These are phyloP conservation scores for Progne subis DNA, from an alignment of 2,113 vertebrate species.

Conservation along the genomic window DNA sequence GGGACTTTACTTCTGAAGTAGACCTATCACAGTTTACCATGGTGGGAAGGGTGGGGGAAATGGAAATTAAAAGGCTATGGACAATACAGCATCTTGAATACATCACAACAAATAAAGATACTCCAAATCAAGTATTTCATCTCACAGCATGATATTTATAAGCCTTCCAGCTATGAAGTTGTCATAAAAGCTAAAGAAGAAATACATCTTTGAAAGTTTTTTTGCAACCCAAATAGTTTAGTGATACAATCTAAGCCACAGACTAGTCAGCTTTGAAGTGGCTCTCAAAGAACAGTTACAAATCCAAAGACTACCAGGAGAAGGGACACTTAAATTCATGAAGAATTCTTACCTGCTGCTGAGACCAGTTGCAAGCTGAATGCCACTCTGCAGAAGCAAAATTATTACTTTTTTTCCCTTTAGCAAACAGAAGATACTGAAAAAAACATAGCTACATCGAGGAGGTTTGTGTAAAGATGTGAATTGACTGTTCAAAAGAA, in stretches of 20 bases:
- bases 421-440: background rate
- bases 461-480: background rate
- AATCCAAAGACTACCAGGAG: background rate
- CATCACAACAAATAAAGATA: background rate
- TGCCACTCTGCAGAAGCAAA: background rate
- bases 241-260: background rate
- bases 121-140: background rate
- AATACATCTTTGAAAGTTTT: background rate
- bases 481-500: conserved; percentile 1
- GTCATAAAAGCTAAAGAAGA: background rate
- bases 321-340: background rate
- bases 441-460: background rate
- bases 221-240: background rate
- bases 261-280: background rate
- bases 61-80: background rate
- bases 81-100: background rate
- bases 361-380: background rate
- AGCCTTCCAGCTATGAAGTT: background rate
- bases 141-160: background rate
- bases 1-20: background rate
- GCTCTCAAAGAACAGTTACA: background rate
- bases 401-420: background rate
- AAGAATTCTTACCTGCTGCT: conserved; percentile 2
- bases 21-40: background rate
- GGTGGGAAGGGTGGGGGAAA: too few relatives aligned